Conservation (phyloP, 2,113 vertebrate species). For the Todiramphus saurophagus region DNA sequence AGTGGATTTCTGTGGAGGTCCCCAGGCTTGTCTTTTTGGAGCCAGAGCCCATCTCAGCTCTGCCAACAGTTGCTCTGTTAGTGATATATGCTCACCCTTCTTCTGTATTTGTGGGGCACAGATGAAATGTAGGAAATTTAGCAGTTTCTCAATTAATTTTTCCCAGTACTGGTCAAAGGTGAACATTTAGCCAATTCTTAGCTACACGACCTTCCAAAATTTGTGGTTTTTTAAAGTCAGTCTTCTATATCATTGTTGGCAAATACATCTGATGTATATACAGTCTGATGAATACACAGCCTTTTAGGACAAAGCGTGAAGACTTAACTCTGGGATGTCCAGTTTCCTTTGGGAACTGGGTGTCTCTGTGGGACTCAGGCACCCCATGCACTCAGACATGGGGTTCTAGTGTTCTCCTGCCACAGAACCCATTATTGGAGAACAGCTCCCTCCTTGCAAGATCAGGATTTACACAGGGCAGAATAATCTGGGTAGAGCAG, state of each 20-base stretch:
- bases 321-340: background rate
- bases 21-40: background rate
- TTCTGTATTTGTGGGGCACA: background rate
- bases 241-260: background rate
- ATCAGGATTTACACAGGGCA: background rate
- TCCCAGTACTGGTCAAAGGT: background rate
- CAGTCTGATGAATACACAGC: background rate
- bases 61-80: background rate
- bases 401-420: background rate
- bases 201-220: background rate
- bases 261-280: background rate
- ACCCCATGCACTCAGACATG: fast-evolving
- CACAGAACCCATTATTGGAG: background rate
- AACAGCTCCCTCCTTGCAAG: background rate
- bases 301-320: background rate
- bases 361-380: background rate
- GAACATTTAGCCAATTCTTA: background rate
- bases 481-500: background rate
- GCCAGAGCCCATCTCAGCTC: background rate
- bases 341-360: background rate
- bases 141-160: background rate
- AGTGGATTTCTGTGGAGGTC: background rate
- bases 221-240: background rate
- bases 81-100: background rate
- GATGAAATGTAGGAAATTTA: background rate